Base-by-base conservation (phyloP, 1,140 invertebrate genomes). In the Archivesica marissinica region DNA sequence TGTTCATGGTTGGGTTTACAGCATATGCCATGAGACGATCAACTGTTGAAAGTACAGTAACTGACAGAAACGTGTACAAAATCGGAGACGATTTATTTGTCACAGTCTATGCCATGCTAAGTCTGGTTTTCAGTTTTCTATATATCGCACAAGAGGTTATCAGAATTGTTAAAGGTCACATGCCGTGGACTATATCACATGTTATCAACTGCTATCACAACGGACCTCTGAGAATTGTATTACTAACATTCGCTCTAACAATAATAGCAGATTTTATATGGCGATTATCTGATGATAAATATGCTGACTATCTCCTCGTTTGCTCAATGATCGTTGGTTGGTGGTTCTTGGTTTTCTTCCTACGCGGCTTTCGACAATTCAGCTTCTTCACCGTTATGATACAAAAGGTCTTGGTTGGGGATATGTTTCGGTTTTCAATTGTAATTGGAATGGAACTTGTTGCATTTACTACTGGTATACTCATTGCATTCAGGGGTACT, bases 301-400 rank as follows among this genome's bases (percentile, higher is more conserved):
- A 82, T 52, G 83, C 79, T 41, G 81, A 89, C 52, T 78, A 79
- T 64, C 47, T 89, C 38, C 85, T 88, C 23, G 85, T 87, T 30
- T 30, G 85, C n/a, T 78, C 87, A 0, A 68, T 88, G 56, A 78
- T 89, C 11, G 17, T 89, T 2, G 89, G 89, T 25, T 88, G 89
- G 86, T 86, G 76, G 83, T 89, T 89, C 66, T 47, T 80, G 11
- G 80, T 86, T 0, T 89, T 89, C 80, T 88, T 88, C 66, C 78
- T 87, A 9, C 30, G 89, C n/a, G 86, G 83, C 0, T 70, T 86
- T 2, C 68, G 56, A 28, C 88, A 87, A 44, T 89, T 89, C 64
- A 85, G 84, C 59, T 88, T 88, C 61, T 89, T 89, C 72, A 89
- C 89, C 2, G 86, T 87, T 15, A 83, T 89, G 83, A 72, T 89